A percentile compares a stretch with the other conserved stretches of the same genome.
phyloP scores from a whole-genome alignment of 1,140 invertebrate species.

The Drosophila aff. region DNA sequence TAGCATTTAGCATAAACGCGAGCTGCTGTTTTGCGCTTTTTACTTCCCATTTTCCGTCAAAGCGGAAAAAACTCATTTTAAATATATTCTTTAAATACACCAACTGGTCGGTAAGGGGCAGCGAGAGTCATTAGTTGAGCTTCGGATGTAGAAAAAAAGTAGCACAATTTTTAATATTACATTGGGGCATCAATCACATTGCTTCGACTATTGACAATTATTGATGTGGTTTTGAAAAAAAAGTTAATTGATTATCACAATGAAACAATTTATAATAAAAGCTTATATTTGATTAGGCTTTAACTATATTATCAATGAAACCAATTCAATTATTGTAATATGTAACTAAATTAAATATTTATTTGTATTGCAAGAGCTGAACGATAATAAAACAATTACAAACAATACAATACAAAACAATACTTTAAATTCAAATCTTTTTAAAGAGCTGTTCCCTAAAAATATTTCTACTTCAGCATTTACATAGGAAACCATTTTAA shows the following conservation, averaged over 20 bases:
- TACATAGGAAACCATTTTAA: not conserved
- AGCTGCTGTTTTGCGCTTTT: constrained; percentile 45
- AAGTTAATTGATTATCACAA: constrained; percentile 23
- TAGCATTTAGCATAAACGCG: constrained; percentile 51
- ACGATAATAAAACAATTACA: no score
- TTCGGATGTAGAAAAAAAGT: constrained; percentile 13
- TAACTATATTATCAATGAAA: not conserved
- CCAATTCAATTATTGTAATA: not conserved
- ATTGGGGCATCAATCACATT: constrained; percentile 38
- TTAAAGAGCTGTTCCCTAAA: not conserved
- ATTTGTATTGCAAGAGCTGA: not conserved
- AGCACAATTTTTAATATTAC: constrained; percentile 19
- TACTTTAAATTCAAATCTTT: not conserved
- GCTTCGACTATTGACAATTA: not conserved
- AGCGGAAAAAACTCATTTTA: constrained; percentile 31
- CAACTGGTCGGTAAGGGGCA: constrained; percentile 14
- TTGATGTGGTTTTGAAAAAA: constrained; percentile 15
- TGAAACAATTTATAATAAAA: not conserved
- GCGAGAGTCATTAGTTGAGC: constrained; percentile 45
- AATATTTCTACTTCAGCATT: not conserved
- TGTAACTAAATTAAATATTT: not conserved
- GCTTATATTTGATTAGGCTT: no score
- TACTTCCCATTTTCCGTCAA: constrained; percentile 40
- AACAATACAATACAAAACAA: no score
- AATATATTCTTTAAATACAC: constrained; percentile 33